Base-by-base conservation (phyloP, 1,140 invertebrate species). In the Caenorhabditis inopinata region DNA sequence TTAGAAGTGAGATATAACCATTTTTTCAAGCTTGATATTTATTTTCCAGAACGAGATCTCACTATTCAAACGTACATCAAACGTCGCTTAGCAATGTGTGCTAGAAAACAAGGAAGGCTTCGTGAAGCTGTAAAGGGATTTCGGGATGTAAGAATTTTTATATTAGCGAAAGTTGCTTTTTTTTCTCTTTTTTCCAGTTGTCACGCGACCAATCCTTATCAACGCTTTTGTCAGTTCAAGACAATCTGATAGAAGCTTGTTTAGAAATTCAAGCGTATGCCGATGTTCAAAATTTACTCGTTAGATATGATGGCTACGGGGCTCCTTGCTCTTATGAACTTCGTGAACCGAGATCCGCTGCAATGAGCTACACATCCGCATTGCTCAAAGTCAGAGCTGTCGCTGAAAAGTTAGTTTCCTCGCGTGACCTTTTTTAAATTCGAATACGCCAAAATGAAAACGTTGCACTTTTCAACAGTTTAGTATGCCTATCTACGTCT, bases 121-220 rank as follows among this genome's bases (percentile, higher is more conserved):
- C 95, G 96, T 90, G 96, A 98, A 90, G 94, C 96, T 3, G 93
- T 96, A 4, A 97, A 98, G 90, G 95, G 97, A 91, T 97, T 98
- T 91, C 92, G 95, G 87, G 96, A 98, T 91, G 91, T 93, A 89
- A 90, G 90, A 88, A 48, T 51, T 78, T 12, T 18, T 80, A n/a
- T 68, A n/a, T n/a, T n/a, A n/a, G n/a, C n/a, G n/a, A n/a, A n/a
- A n/a, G n/a, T n/a, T n/a, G n/a, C n/a, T n/a, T n/a, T n/a, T n/a
- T n/a, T n/a, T n/a, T n/a, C n/a, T n/a, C n/a, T n/a, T n/a, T n/a
- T n/a, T 90, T 90, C 51, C 88, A 93, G 92, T 90, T 98, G 53
- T 95, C 96, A 25, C 97, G 97, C 91, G 96, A 98, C 91, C 95
- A 96, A 85, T 94, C 94, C 76, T 95, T 96, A 85, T 93, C 97